Evolutionary conservation across 2,797 vertebrate species (phyloP).

Genomic region (Taeniopygia guttata): DNA sequence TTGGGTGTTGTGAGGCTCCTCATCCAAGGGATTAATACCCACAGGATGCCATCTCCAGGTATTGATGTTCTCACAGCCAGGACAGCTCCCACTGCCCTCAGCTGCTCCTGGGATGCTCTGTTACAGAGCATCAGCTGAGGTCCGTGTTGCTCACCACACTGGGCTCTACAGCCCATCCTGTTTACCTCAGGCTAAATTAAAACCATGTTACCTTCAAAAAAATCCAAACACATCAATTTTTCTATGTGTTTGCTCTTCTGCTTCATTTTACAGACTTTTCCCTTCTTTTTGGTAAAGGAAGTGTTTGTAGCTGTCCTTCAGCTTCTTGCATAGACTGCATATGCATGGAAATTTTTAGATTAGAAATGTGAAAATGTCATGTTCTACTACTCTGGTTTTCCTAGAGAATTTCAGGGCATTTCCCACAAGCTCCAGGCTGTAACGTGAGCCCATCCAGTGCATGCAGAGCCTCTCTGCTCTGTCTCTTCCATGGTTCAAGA

Average conservation of each 20-base stretch:
- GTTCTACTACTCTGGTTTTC: neutral
- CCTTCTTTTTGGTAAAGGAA: neutral
- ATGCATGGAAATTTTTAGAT: neutral
- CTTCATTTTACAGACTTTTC: neutral
- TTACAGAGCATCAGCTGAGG: neutral
- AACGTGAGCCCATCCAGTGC: neutral
- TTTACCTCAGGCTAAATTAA: neutral
- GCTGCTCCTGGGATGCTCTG: neutral
- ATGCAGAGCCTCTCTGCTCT: fast-evolving
- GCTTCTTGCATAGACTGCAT: neutral
- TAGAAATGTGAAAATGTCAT: neutral
- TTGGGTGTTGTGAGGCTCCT: neutral
- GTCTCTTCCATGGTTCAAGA: neutral
- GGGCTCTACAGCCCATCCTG: neutral
- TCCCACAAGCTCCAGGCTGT: neutral
- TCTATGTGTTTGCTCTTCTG: neutral
- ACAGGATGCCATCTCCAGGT: neutral
- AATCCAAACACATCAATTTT: neutral
- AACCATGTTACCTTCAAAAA: neutral
- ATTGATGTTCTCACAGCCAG: fast-evolving
- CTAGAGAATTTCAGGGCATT: neutral
- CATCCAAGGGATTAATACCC: neutral
- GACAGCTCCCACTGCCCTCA: fast-evolving
- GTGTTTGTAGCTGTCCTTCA: neutral
- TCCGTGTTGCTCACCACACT: neutral